Conservation (phyloP, 2,888 invertebrate genomes). For the Atethmia centrago region DNA sequence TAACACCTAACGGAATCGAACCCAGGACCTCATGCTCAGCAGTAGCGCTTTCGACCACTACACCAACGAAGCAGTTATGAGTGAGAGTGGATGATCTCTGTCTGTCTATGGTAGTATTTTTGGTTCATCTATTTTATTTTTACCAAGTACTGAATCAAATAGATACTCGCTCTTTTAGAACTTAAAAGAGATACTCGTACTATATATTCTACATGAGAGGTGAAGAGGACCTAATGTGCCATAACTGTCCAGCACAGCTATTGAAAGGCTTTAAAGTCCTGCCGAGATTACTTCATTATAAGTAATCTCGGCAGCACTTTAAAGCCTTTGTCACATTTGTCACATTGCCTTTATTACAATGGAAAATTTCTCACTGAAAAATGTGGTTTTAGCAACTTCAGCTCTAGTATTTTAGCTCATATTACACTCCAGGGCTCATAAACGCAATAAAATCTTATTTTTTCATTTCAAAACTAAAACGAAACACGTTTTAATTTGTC, state of each 20-base stretch:
- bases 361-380: slow-evolving; percentile 17
- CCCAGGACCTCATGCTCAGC: too few relatives aligned
- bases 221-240: slow-evolving; percentile 26
- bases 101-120: not conserved
- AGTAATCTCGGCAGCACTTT: too few relatives aligned
- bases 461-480: slow-evolving; percentile 38
- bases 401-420: slow-evolving; percentile 10
- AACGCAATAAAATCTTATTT: slow-evolving; percentile 24
- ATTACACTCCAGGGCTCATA: slow-evolving; percentile 34
- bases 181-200: not conserved
- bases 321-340: not conserved
- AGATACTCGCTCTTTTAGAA: not conserved
- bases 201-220: not conserved
- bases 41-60: too few relatives aligned
- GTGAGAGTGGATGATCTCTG: not conserved
- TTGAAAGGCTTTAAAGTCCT: slow-evolving; percentile 8
- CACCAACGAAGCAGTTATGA: too few relatives aligned
- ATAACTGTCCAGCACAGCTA: slow-evolving; percentile 27
- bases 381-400: slow-evolving; percentile 4
- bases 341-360: slow-evolving; percentile 6
- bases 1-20: too few relatives aligned
- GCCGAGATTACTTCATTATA: slow-evolving; percentile 1
- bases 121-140: not conserved
- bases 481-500: slow-evolving; percentile 33
- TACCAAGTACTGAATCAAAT: not conserved